A percentile compares a stretch with the other conserved stretches of the same genome.
Conservation (phyloP, 2,797 vertebrate genomes). For the Onychomys torridus region DNA sequence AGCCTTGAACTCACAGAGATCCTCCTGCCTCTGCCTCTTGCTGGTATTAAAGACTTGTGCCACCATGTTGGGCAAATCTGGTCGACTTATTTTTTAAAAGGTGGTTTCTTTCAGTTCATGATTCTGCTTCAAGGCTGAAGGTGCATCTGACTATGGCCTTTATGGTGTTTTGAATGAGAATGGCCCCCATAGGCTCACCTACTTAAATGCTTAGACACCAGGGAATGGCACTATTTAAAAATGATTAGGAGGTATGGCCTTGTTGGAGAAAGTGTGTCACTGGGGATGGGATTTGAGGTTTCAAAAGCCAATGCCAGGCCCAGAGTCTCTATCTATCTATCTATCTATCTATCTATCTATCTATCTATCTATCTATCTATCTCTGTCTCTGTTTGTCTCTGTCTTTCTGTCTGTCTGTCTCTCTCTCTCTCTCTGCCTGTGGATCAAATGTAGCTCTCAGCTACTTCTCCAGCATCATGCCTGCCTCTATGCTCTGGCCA, state of each 20-base stretch:
- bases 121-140: background rate
- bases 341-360: background rate
- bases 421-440: background rate
- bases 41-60: background rate
- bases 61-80: background rate
- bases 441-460: background rate
- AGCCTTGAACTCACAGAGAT: background rate
- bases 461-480: background rate
- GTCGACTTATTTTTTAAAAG: background rate
- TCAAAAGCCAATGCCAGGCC: background rate
- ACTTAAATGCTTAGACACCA: background rate
- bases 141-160: background rate
- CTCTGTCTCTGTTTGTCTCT: background rate
- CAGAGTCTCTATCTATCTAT: background rate
- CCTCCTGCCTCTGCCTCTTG: background rate
- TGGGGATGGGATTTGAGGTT: background rate
- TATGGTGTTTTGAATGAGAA: background rate
- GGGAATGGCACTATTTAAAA: background rate
- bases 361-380: background rate
- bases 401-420: fast-evolving
- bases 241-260: background rate
- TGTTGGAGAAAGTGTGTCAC: background rate
- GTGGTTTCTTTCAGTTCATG: background rate
- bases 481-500: background rate
- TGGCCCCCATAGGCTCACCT: background rate